Evolutionary conservation across 2,113 vertebrate genomes (phyloP), one percentile per base, ranked within the genome.

Genomic region (Ictalurus furcatus): DNA sequence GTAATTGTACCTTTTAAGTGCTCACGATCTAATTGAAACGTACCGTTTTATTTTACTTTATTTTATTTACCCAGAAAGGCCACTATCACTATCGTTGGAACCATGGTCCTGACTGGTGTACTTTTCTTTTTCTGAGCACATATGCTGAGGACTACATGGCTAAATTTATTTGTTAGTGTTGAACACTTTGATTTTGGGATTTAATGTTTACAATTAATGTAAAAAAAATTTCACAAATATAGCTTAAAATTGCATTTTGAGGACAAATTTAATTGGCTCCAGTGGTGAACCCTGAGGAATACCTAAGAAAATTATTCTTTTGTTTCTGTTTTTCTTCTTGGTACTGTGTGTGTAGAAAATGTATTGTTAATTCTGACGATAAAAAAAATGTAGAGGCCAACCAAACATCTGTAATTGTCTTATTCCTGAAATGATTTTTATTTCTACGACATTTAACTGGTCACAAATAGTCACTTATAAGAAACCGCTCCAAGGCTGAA

Each of bases 371-470:
- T 81, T 82, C n/a, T 56, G 17, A 34, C 21, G 79, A 82, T 59
- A 82, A 34, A 82, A 56, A 56, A 37, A 73, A 37, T 37, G 79
- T 82, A 59, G 79, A 82, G 52, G 79, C 54, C n/a, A 82, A 37
- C 28, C 79, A 58, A 82, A 58, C 54, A 82, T 34, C 54, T 82
- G 23, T 58, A 58, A 59, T 82, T 82, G 79, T 34, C 25, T 59
- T 81, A 81, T 81, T 81, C n/a, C 52, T 34, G 52, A 56, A 81
- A 59, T 82, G 17, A 59, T 34, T 82, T 82, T 82, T 82, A 56
- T 59, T 82, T 59, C 6, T 80, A 5, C 4, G 21, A 73, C 30
- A 40, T 74, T 40, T 21, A 30, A 69, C 4, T 73, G 69, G 17
- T 13, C 9, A 25, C 73, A 13, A 19, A 12, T 76, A 7, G 6